phyloP scores from a whole-genome alignment of 2,888 invertebrate species.

The Coelopa pilipes region DNA sequence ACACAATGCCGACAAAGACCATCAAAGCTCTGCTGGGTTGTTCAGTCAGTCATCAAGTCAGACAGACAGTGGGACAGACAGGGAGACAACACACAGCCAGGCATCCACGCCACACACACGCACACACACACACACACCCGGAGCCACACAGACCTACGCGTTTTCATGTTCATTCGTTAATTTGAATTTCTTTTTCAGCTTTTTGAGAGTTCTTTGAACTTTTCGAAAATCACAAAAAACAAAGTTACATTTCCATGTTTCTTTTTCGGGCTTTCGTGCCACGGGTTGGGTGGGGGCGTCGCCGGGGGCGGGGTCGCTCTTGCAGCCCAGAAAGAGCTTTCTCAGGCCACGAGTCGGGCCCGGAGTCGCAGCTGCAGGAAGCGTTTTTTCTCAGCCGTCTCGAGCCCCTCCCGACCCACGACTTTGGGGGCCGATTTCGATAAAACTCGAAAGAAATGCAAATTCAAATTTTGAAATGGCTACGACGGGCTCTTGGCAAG shows the following conservation, averaged over 20 bases:
- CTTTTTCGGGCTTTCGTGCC: not conserved
- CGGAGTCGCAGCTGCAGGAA: not conserved
- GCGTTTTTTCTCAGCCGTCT: no score
- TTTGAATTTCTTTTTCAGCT: slow-evolving; percentile 20
- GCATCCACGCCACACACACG: no score
- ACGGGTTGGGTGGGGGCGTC: not conserved
- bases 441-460: no score
- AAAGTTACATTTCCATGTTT: slow-evolving; percentile 1
- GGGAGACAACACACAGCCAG: not conserved
- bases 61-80: not conserved
- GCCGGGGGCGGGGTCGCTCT: not conserved
- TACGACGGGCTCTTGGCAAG: no score
- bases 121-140: no score
- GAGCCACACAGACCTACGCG: not conserved
- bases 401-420: no score
- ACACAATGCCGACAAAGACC: no score
- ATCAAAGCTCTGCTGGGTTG: no score
- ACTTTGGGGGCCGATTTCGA: no score
- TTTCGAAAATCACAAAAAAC: slow-evolving; percentile 3
- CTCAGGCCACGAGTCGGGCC: not conserved
- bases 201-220: slow-evolving; percentile 17
- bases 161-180: not conserved
- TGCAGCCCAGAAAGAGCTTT: slow-evolving; percentile 6
- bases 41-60: slow-evolving; percentile 6
- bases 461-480: no score